Conservation (phyloP, 2,888 invertebrate species). For the Hirtodrosophila trivittata region DNA sequence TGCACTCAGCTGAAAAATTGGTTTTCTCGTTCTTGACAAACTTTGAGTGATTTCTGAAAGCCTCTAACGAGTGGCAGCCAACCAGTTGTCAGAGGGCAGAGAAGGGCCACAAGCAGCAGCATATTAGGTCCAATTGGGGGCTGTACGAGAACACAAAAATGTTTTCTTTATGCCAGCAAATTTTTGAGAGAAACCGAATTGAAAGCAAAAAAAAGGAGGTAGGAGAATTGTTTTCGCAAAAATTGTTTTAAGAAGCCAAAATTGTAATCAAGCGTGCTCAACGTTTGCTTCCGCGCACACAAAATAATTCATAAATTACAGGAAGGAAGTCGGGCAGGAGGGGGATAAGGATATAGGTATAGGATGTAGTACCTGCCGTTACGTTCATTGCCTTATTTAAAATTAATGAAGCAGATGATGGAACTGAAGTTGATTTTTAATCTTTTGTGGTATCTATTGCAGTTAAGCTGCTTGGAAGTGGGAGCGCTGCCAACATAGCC, state of each 20-base stretch:
- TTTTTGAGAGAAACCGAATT: constrained; percentile 23
- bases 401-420: constrained; percentile 36
- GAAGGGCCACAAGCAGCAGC: constrained; percentile 27
- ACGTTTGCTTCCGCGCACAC: constrained; percentile 41
- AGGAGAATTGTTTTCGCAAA: constrained; percentile 40
- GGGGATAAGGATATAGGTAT: neutral
- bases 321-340: constrained; percentile 8
- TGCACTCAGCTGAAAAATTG: constrained; percentile 84
- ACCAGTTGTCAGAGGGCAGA: constrained; percentile 1
- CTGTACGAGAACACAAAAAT: constrained; percentile 39
- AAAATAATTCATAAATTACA: constrained; percentile 63
- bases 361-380: neutral
- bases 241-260: constrained; percentile 55
- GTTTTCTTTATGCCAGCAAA: constrained; percentile 48
- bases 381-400: constrained; percentile 33
- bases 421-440: constrained; percentile 2
- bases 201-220: constrained; percentile 2
- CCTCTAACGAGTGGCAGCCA: constrained; percentile 58
- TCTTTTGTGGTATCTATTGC: constrained; percentile 12
- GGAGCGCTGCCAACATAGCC: constrained; percentile 75
- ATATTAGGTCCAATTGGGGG: constrained; percentile 15
- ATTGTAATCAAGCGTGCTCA: constrained; percentile 63
- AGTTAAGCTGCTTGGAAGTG: constrained; percentile 11
- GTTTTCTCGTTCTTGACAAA: constrained; percentile 79
- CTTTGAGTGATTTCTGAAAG: constrained; percentile 76